A percentile compares a stretch with the other conserved stretches of the same genome.
phyloP scores from a whole-genome alignment of 2,797 vertebrate genomes.

The Linurgus olivaceus region DNA sequence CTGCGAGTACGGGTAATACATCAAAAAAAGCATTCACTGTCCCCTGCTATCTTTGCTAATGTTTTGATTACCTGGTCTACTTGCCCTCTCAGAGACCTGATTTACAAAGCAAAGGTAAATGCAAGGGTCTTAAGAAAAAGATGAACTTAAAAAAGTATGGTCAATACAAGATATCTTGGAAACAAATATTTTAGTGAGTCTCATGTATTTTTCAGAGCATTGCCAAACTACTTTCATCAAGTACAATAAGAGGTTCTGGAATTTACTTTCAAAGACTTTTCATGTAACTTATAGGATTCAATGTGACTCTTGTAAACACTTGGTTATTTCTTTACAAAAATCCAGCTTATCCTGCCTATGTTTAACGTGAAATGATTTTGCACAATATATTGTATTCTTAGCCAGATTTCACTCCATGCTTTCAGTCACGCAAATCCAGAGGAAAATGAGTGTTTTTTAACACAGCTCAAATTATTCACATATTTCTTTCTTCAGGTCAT shows the following conservation, averaged over 20 bases:
- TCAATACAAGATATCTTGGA: not conserved
- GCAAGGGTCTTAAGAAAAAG: not conserved
- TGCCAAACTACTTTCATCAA: not conserved
- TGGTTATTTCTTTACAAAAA: not conserved
- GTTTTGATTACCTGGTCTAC: not conserved
- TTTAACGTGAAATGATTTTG: not conserved
- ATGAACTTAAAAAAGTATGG: not conserved
- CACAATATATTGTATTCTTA: not conserved
- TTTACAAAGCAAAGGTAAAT: not conserved
- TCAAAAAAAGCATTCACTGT: not conserved
- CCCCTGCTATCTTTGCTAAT: not conserved
- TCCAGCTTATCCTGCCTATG: not conserved
- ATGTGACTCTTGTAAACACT: not conserved
- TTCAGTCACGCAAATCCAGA: not conserved
- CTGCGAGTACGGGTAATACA: accelerated
- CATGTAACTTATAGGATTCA: not conserved
- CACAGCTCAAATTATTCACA: not conserved
- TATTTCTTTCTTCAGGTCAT: slow-evolving; percentile 37
- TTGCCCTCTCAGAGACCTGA: not conserved
- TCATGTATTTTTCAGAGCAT: not conserved
- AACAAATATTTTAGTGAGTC: not conserved
- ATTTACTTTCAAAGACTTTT: not conserved
- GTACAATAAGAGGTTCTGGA: not conserved
- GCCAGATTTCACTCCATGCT: not conserved
- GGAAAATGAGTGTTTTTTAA: not conserved